phyloP scores from a whole-genome alignment of 1,140 invertebrate species.

The Galleria mellonella region DNA sequence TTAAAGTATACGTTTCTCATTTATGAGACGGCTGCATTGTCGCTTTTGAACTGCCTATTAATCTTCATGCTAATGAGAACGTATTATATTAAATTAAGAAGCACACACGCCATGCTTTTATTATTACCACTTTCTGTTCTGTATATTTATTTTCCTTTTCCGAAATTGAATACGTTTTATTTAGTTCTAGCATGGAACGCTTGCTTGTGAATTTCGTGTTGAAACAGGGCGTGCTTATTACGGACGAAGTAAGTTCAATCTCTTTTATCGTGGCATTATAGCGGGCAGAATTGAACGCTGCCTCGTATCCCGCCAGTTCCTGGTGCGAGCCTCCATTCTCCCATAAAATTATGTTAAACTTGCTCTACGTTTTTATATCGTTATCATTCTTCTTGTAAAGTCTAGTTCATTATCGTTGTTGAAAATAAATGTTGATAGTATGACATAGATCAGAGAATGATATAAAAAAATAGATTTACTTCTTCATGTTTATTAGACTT shows the following conservation, averaged over 20 bases:
- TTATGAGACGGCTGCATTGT: no score
- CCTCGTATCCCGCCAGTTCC: slow-evolving; percentile 39
- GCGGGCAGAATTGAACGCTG: slow-evolving; percentile 46
- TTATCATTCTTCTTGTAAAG: slow-evolving; percentile 40
- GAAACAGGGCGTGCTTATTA: slow-evolving; percentile 49
- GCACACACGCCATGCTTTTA: no score
- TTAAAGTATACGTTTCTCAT: no score
- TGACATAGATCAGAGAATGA: no score
- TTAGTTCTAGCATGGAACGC: slow-evolving; percentile 34
- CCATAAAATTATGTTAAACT: slow-evolving; percentile 68
- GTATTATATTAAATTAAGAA: no score
- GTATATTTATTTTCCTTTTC: slow-evolving; percentile 7
- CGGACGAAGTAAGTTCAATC: slow-evolving; percentile 59
- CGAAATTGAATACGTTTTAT: slow-evolving; percentile 13
- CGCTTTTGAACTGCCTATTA: no score
- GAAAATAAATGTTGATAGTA: slow-evolving; percentile 9
- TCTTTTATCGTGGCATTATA: slow-evolving; percentile 64
- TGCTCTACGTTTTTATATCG: slow-evolving; percentile 41
- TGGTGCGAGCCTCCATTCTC: slow-evolving; percentile 37
- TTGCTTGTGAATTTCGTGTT: slow-evolving; percentile 27
- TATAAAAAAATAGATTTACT: no score
- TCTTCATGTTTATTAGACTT: no score
- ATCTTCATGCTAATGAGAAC: no score
- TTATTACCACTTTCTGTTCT: no score
- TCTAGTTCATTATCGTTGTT: slow-evolving; percentile 22